Evolutionary conservation across 2,113 vertebrate species (phyloP).

Genomic region (Triplophysa rosa): DNA sequence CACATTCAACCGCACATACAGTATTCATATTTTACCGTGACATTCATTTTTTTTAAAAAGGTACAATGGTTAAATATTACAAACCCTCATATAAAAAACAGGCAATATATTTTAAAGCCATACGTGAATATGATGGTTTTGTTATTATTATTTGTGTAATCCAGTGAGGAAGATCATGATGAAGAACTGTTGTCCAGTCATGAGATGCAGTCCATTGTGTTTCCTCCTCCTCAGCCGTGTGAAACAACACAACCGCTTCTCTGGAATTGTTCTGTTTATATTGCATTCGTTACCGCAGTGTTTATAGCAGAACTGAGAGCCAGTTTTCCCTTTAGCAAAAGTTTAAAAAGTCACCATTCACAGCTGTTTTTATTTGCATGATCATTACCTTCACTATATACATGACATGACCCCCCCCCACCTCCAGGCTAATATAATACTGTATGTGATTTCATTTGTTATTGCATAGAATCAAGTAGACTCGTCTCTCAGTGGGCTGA

Average conservation of each 20-base stretch:
- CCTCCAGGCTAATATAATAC: neutral
- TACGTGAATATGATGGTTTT: slow-evolving; percentile 9
- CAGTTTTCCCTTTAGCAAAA: neutral
- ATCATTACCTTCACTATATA: slow-evolving; percentile 22
- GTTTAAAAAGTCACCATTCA: neutral
- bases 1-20: slow-evolving; percentile 48
- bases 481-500: slow-evolving; percentile 2
- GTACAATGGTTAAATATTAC: slow-evolving; percentile 87
- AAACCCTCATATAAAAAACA: slow-evolving; percentile 50
- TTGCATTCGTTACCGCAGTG: too few relatives aligned
- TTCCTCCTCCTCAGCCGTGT: neutral
- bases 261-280: neutral
- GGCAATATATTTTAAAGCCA: slow-evolving; percentile 15
- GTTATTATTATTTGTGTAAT: neutral
- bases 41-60: slow-evolving; percentile 60
- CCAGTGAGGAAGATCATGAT: slow-evolving; percentile 6
- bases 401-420: neutral
- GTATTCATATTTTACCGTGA: slow-evolving; percentile 50
- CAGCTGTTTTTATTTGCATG: slow-evolving; percentile 17
- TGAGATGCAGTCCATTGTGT: slow-evolving; percentile 13
- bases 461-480: slow-evolving; percentile 44
- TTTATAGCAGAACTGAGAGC: neutral
- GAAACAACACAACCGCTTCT: slow-evolving; percentile 16
- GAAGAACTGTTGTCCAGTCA: slow-evolving; percentile 35
- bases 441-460: slow-evolving; percentile 13